A percentile compares a stretch with the other conserved stretches of the same genome.
Evolutionary conservation across 2,888 invertebrate species (phyloP).

Genomic region (Aleiodes alternator): DNA sequence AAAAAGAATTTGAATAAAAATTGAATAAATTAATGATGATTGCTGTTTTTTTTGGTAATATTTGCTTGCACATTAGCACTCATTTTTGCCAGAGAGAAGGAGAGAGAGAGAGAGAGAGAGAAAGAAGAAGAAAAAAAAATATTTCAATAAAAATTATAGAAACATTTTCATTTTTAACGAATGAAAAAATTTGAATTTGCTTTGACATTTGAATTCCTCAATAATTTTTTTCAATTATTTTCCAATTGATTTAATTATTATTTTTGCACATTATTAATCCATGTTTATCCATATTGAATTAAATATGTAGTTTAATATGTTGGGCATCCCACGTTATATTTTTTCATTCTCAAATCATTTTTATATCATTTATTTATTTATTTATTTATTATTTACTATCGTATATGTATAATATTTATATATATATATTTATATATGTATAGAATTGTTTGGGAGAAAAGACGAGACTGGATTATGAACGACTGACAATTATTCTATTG

Average conservation of each 20-base stretch:
- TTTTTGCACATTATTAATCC: background rate
- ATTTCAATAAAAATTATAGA: too few species aligned
- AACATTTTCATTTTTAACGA: too few species aligned
- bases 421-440: constrained; percentile 51
- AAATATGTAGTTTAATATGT: constrained; percentile 28
- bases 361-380: constrained; percentile 45
- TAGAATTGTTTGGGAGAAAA: constrained; percentile 59
- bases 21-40: background rate
- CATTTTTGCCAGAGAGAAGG: constrained; percentile 22
- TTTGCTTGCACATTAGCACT: constrained; percentile 20
- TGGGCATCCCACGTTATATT: background rate
- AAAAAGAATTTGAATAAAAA: background rate
- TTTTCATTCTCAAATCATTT: too few species aligned
- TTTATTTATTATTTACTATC: constrained; percentile 48
- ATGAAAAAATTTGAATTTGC: too few species aligned
- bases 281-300: constrained; percentile 23
- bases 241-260: background rate
- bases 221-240: constrained; percentile 1
- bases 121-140: too few species aligned
- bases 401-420: constrained; percentile 56
- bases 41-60: background rate
- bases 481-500: constrained; percentile 46
- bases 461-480: constrained; percentile 62
- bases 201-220: too few species aligned
- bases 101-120: background rate